phyloP scores from a whole-genome alignment of 2,888 invertebrate genomes.

The Ectemnius lituratus region DNA sequence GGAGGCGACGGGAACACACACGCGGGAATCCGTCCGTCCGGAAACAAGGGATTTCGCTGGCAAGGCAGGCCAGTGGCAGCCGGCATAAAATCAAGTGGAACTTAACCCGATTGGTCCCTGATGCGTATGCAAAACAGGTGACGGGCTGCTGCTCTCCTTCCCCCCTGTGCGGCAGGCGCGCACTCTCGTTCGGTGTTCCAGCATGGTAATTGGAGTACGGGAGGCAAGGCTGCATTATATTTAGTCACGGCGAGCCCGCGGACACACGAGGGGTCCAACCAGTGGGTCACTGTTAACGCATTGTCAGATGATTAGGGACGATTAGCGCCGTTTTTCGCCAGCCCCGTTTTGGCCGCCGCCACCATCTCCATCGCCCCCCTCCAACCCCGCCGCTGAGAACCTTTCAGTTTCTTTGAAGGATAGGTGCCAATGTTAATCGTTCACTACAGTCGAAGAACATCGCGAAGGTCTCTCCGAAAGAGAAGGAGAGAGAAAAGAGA shows the following conservation, averaged over 20 bases:
- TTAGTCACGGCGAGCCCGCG: slow-evolving; percentile 59
- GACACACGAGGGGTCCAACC: slow-evolving; percentile 64
- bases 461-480: too few species aligned
- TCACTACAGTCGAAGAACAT: not conserved
- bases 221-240: slow-evolving; percentile 73
- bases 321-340: slow-evolving; percentile 64
- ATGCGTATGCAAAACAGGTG: slow-evolving; percentile 75
- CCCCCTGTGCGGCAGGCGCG: slow-evolving; percentile 57
- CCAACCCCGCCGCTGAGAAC: slow-evolving; percentile 3
- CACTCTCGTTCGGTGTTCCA: slow-evolving; percentile 1
- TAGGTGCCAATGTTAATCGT: not conserved
- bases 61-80: too few species aligned
- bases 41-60: too few species aligned
- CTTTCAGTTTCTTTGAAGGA: slow-evolving; percentile 22
- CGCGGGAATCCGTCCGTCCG: slow-evolving; percentile 36
- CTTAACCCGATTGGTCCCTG: slow-evolving; percentile 72
- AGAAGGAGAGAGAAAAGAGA: too few species aligned
- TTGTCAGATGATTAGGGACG: slow-evolving; percentile 73
- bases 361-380: not conserved
- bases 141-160: slow-evolving; percentile 49
- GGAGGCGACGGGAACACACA: slow-evolving; percentile 43
- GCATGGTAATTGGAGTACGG: slow-evolving; percentile 73
- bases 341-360: slow-evolving; percentile 47
- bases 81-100: slow-evolving; percentile 67
- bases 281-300: slow-evolving; percentile 76